phyloP scores from a whole-genome alignment of 2,113 vertebrate genomes.

The Podarcis raffonei region DNA sequence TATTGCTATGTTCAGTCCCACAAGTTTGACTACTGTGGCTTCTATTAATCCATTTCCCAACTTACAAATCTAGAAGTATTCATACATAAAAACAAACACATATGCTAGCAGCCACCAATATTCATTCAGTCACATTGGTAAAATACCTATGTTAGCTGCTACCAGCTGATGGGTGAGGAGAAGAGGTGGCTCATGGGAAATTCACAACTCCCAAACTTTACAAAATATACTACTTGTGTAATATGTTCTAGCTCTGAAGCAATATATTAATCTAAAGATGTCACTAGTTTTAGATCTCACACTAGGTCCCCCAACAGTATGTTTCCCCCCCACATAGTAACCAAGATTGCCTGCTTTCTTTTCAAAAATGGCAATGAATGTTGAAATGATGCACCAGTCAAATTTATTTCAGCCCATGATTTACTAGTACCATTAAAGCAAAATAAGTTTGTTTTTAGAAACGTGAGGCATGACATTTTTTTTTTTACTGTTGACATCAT shows the following conservation, averaged over 20 bases:
- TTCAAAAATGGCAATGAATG: constrained; percentile 34
- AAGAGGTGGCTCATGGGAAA: constrained; percentile 34
- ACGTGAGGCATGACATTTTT: constrained; percentile 47
- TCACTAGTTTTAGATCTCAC: constrained; percentile 30
- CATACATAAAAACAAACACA: background rate
- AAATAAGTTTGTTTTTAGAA: constrained; percentile 60
- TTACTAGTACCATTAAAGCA: constrained; percentile 67
- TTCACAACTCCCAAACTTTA: constrained; percentile 4
- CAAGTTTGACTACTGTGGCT: constrained; percentile 1
- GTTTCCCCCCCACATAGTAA: constrained; percentile 31
- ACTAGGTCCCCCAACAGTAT: background rate
- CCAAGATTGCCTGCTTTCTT: constrained; percentile 28
- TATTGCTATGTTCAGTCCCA: constrained; percentile 15
- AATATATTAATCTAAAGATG: constrained; percentile 18
- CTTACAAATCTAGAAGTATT: background rate
- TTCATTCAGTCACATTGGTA: background rate
- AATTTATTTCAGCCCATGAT: constrained; percentile 61
- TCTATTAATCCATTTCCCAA: constrained; percentile 6
- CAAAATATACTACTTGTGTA: constrained; percentile 20
- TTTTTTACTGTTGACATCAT: constrained; percentile 45
- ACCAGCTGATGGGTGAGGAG: background rate
- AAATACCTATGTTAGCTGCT: background rate
- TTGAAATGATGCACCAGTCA: constrained; percentile 45
- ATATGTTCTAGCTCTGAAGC: constrained; percentile 36
- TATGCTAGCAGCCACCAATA: background rate